Conservation (phyloP, 2,113 vertebrate species). For the Rhea pennata region DNA sequence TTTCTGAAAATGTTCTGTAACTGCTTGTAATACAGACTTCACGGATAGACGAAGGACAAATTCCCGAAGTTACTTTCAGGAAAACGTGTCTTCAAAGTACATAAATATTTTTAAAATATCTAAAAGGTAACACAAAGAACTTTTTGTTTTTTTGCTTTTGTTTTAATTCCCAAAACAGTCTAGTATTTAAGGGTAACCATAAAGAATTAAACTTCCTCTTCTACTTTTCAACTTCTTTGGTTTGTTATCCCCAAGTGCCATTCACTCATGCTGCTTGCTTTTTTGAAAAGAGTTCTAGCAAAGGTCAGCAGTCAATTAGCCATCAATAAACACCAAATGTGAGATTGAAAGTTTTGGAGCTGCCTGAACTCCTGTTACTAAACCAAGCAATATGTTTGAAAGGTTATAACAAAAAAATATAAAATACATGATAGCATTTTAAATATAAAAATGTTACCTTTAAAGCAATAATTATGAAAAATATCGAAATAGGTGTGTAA, state of each 20-base stretch:
- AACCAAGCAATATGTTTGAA: not conserved
- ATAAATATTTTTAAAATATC: not conserved
- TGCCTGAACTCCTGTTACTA: not conserved
- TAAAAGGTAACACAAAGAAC: not conserved
- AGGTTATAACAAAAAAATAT: not conserved
- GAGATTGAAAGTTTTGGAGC: not conserved
- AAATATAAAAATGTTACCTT: conserved; percentile 33
- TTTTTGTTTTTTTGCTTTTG: not conserved
- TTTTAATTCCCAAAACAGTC: not conserved
- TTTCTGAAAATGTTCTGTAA: not conserved
- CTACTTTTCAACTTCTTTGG: not conserved
- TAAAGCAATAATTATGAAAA: conserved; percentile 50
- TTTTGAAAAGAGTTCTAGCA: conserved; percentile 6
- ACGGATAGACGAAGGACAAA: not conserved
- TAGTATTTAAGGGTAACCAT: not conserved
- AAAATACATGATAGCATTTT: not conserved
- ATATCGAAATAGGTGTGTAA: conserved; percentile 47
- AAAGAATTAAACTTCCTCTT: not conserved
- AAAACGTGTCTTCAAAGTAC: not conserved
- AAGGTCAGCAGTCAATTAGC: conserved; percentile 54
- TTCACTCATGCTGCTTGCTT: not conserved
- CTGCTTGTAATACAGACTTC: not conserved
- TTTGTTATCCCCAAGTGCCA: not conserved
- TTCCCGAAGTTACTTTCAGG: not conserved
- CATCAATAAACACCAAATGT: conserved; percentile 1